Base-by-base conservation (phyloP, 2,888 invertebrate species). In the Cenopis cana region DNA sequence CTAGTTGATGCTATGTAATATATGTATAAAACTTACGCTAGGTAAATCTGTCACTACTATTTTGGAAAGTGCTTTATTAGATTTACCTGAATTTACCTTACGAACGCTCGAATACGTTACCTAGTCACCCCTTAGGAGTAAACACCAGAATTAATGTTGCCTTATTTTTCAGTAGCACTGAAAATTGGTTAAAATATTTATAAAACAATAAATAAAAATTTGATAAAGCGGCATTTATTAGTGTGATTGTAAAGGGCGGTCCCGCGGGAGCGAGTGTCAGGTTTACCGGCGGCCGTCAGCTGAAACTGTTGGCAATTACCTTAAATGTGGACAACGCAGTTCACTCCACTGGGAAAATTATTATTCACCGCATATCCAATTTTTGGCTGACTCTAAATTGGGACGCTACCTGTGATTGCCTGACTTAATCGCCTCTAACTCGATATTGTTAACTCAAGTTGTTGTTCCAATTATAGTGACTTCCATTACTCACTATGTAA, bases 261-360 rank as follows among this genome's bases (percentile, higher is more conserved):
- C 92, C 84, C 81, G 69, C 69, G 92, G 88, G 92, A 87, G 80
- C 80, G 84, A 87, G 85, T 89, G 93, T 91, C 92, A 91, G 90
- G 86, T 88, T 86, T 85, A 82, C 87, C 84, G 85, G 82, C 85
- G 84, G 88, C 88, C 85, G 92, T 91, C 92, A 91, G 90, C 90
- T 82, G 86, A 87, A 92, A 93, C 90, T 88, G 90, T 84, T 88
- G 84, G 89, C 90, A 93, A 93, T 93, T 93, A 93, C 89, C 91
- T 91, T 91, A 90, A 93, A 93, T 90, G 90, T 93, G 91, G 91
- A 91, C 92, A 93, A 90, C 90, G 86, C 88, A 88, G 85, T 87
- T 82, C 83, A 85, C 77, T 89, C 91, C 89, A 78, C 79, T 75
- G 91, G 92, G 93, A 90, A 87, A 88, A 90, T 90, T 89, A 91